Percentiles rank a stretch among this genome's conserved stretches.
Evolutionary conservation across 2,888 invertebrate species (phyloP).

Genomic region (Adelphocoris suturalis): DNA sequence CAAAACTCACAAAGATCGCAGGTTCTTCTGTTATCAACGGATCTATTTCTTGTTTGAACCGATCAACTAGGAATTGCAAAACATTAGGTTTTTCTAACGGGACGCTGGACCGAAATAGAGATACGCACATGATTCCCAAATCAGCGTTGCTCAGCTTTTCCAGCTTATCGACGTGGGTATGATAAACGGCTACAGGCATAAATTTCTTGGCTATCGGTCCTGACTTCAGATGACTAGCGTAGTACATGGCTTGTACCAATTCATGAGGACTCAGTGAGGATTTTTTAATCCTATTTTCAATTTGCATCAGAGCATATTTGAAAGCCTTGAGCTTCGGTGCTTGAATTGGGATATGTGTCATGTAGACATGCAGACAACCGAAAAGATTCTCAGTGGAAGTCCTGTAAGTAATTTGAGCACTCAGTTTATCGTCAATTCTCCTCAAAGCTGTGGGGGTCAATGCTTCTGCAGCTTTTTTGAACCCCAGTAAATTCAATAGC

Average conservation of each 20-base stretch:
- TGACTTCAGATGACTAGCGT: conserved; percentile 57
- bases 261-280: neutral
- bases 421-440: conserved; percentile 37
- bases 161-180: neutral
- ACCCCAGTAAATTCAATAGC: neutral
- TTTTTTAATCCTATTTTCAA: conserved; percentile 31
- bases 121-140: conserved; percentile 56
- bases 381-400: neutral
- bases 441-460: conserved; percentile 36
- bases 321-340: conserved; percentile 18
- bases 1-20: conserved; percentile 54
- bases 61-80: conserved; percentile 25
- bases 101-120: conserved; percentile 52
- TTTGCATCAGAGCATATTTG: conserved; percentile 22
- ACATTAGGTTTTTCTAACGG: conserved; percentile 15
- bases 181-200: neutral
- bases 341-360: conserved; percentile 49
- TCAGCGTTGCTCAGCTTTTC: conserved; percentile 37
- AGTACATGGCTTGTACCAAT: conserved; percentile 63
- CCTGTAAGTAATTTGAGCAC: neutral
- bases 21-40: conserved; percentile 35
- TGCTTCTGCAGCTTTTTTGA: conserved; percentile 43
- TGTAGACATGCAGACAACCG: conserved; percentile 35
- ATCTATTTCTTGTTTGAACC: conserved; percentile 40
- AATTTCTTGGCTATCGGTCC: conserved; percentile 45